These are phyloP conservation scores for Drosophila parthenogenetica DNA, from an alignment of 2,888 invertebrate species.

Conservation along the genomic window DNA sequence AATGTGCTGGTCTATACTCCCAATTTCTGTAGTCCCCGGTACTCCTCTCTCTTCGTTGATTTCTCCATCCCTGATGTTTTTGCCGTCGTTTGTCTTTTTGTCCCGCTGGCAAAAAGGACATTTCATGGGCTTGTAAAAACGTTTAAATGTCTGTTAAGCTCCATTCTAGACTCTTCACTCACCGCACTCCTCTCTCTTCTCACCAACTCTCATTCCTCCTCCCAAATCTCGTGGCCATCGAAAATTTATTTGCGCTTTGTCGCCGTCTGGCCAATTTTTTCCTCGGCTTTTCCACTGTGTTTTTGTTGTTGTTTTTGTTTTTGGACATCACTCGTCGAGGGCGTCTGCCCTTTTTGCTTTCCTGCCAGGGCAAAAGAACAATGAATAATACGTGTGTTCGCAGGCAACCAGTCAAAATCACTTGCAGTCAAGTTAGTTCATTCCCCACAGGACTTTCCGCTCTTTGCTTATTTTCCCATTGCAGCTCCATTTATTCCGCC, in stretches of 20 bases:
- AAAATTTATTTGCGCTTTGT: slow-evolving; percentile 77
- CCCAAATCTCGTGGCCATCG: slow-evolving; percentile 15
- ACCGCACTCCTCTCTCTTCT: too few species aligned
- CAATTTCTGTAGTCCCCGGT: neutral
- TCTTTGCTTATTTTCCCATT: slow-evolving; percentile 4
- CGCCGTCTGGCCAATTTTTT: slow-evolving; percentile 72
- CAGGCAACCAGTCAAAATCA: slow-evolving; percentile 66
- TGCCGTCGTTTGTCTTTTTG: slow-evolving; percentile 27
- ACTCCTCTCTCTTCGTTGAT: neutral
- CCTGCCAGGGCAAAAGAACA: slow-evolving; percentile 38
- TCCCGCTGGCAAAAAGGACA: slow-evolving; percentile 65
- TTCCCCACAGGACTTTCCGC: slow-evolving; percentile 14
- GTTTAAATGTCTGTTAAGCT: slow-evolving; percentile 73
- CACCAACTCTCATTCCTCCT: neutral
- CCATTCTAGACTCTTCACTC: slow-evolving; percentile 9
- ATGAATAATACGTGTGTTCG: slow-evolving; percentile 69
- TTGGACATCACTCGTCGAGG: slow-evolving; percentile 44
- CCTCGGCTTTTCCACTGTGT: slow-evolving; percentile 18
- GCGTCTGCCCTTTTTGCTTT: slow-evolving; percentile 49
- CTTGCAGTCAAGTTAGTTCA: slow-evolving; percentile 60
- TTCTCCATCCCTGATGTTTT: slow-evolving; percentile 6
- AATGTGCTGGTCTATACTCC: slow-evolving; percentile 69
- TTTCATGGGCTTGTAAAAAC: slow-evolving; percentile 76
- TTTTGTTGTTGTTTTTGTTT: slow-evolving; percentile 37
- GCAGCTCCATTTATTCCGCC: slow-evolving; percentile 77